These are phyloP conservation scores for Netelia fuscicornis DNA, from an alignment of 2,888 invertebrate species.

Conservation along the genomic window DNA sequence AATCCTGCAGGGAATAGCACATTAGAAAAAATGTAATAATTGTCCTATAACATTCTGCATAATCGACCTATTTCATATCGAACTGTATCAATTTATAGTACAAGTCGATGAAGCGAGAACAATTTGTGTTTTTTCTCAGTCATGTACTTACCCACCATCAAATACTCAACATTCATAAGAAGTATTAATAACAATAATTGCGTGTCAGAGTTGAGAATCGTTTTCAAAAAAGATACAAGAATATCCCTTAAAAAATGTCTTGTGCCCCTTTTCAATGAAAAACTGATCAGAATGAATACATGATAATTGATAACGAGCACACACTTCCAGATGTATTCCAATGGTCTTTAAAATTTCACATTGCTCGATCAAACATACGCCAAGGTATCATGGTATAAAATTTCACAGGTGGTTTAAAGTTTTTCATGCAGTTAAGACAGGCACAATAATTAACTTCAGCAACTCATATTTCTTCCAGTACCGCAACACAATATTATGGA, in stretches of 20 bases:
- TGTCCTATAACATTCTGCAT: not conserved
- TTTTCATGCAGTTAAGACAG: no score
- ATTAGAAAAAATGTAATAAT: not conserved
- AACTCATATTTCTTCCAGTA: no score
- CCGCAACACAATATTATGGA: no score
- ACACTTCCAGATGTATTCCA: no score
- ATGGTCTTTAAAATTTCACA: no score
- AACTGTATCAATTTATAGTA: conserved; percentile 7
- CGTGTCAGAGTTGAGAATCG: not conserved
- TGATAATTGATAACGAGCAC: no score
- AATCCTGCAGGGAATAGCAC: not conserved
- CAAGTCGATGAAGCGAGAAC: conserved; percentile 2
- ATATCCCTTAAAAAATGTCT: not conserved
- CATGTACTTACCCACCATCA: not conserved
- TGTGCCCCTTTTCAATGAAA: no score
- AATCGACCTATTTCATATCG: not conserved
- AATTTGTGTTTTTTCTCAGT: not conserved
- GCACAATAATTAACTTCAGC: no score
- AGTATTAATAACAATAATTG: not conserved
- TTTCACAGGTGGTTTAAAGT: no score
- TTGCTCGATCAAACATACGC: no score
- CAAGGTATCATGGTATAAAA: no score
- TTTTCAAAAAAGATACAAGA: not conserved
- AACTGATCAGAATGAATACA: no score
- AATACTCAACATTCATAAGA: not conserved